Evolutionary conservation across 1,140 invertebrate genomes (phyloP).

Genomic region (Drosophila funebris): DNA sequence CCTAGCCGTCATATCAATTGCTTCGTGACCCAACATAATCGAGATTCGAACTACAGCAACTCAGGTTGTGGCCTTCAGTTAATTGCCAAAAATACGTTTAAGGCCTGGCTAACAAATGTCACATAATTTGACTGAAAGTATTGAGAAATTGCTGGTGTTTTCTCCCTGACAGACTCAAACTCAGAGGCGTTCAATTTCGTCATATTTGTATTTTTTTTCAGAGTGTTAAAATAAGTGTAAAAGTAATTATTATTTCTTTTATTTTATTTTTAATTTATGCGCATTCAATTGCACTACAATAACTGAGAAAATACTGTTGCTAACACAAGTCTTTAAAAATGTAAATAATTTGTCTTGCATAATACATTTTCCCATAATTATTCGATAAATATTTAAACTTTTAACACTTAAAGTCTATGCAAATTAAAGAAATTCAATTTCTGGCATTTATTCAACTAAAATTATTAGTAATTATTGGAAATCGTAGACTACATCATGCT

Average conservation of each 20-base stretch:
- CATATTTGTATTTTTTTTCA: not conserved
- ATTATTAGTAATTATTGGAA: too few species aligned
- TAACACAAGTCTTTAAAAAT: too few species aligned
- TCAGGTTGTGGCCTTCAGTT: slow-evolving; percentile 5
- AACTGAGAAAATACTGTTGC: too few species aligned
- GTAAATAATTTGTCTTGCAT: too few species aligned
- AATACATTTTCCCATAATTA: too few species aligned
- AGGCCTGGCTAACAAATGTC: slow-evolving; percentile 11
- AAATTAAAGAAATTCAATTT: too few species aligned
- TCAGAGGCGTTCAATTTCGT: slow-evolving; percentile 16
- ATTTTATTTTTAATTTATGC: not conserved
- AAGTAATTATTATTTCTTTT: not conserved
- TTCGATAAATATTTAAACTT: too few species aligned
- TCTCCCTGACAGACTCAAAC: not conserved
- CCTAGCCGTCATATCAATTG: slow-evolving; percentile 16
- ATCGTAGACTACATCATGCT: too few species aligned
- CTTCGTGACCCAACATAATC: slow-evolving; percentile 20
- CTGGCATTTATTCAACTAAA: too few species aligned
- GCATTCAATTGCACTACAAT: too few species aligned
- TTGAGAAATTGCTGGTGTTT: slow-evolving; percentile 25
- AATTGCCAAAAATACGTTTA: slow-evolving; percentile 24
- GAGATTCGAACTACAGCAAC: not conserved
- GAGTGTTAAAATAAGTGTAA: not conserved
- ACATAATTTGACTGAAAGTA: slow-evolving; percentile 8
- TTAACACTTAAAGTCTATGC: too few species aligned